A percentile compares a stretch with the other conserved stretches of the same genome.
Conservation (phyloP, 1,140 invertebrate species). For the Drosophila lini region DNA sequence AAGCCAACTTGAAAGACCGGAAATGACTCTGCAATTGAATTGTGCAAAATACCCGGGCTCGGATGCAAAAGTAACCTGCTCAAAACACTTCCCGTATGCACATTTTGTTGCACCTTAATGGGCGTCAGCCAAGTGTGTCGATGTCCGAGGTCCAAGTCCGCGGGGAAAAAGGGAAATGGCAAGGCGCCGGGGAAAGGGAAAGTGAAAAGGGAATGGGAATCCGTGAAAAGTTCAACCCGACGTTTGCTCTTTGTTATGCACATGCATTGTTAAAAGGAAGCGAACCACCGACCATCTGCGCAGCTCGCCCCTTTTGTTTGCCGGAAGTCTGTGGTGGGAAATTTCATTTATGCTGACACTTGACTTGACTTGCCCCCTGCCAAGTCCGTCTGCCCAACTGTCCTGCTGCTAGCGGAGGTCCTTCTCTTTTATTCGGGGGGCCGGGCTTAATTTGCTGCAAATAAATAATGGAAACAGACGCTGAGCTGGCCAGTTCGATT, state of each 20-base stretch:
- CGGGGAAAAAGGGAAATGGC: constrained; percentile 2
- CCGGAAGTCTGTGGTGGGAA: constrained; percentile 81
- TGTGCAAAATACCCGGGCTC: constrained; percentile 40
- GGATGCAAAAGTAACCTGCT: constrained; percentile 43
- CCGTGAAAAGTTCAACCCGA: constrained; percentile 60
- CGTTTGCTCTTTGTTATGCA: constrained; percentile 61
- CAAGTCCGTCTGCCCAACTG: constrained; percentile 2
- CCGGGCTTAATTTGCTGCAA: constrained; percentile 75
- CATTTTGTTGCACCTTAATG: constrained; percentile 52
- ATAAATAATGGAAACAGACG: constrained; percentile 78
- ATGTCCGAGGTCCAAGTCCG: constrained; percentile 33
- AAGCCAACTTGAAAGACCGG: constrained; percentile 38
- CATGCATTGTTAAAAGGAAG: constrained; percentile 68
- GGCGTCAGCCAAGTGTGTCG: constrained; percentile 56
- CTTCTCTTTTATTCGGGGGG: constrained; percentile 17
- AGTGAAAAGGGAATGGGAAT: constrained; percentile 55
- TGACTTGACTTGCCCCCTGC: constrained; percentile 62
- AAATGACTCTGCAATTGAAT: constrained; percentile 76
- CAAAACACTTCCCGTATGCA: constrained; percentile 55
- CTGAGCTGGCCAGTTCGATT: constrained; percentile 56
- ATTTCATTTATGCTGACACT: constrained; percentile 83
- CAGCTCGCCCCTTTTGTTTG: constrained; percentile 28
- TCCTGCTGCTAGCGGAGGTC: constrained; percentile 9
- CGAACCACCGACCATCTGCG: constrained; percentile 1
- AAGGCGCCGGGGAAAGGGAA: constrained; percentile 7